phyloP scores from a whole-genome alignment of 2,797 vertebrate genomes.

The Coendou prehensilis region DNA sequence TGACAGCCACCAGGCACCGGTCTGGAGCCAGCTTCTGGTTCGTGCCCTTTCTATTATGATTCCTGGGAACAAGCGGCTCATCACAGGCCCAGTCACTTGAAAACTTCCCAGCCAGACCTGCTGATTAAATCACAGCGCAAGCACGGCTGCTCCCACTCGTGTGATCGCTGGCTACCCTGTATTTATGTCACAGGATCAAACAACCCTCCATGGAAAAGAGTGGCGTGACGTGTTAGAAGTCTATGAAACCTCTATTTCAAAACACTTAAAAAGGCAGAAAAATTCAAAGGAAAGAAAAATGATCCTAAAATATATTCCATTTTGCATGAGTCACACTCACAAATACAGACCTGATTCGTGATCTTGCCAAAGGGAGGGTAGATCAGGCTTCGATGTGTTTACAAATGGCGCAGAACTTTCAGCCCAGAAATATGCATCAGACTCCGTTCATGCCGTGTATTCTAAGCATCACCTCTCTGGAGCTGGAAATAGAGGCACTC shows the following conservation, averaged over 20 bases:
- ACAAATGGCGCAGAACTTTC: not conserved
- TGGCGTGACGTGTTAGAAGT: not conserved
- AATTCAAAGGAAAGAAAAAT: slow-evolving; percentile 22
- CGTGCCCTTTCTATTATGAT: slow-evolving; percentile 72
- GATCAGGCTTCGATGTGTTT: not conserved
- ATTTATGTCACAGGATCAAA: slow-evolving; percentile 50
- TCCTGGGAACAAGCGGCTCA: slow-evolving; percentile 65
- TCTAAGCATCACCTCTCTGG: not conserved
- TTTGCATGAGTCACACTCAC: slow-evolving; percentile 24
- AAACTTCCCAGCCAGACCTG: slow-evolving; percentile 61
- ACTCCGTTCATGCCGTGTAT: not conserved
- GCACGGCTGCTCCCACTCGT: not conserved
- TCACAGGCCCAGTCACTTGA: slow-evolving; percentile 58
- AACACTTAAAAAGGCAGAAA: not conserved
- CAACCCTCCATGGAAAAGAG: not conserved
- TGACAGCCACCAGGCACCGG: slow-evolving; percentile 23
- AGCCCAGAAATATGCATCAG: not conserved
- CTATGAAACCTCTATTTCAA: slow-evolving; percentile 43
- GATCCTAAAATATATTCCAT: not conserved
- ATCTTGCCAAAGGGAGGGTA: not conserved
- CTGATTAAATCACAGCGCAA: slow-evolving; percentile 56
- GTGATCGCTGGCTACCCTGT: not conserved
- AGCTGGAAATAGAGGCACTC: not conserved
- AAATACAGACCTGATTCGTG: slow-evolving; percentile 29
- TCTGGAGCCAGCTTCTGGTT: slow-evolving; percentile 67